Percentiles rank a stretch among this genome's conserved stretches.
Conservation (phyloP, 1,140 invertebrate species). For the Drosophila repleta region DNA sequence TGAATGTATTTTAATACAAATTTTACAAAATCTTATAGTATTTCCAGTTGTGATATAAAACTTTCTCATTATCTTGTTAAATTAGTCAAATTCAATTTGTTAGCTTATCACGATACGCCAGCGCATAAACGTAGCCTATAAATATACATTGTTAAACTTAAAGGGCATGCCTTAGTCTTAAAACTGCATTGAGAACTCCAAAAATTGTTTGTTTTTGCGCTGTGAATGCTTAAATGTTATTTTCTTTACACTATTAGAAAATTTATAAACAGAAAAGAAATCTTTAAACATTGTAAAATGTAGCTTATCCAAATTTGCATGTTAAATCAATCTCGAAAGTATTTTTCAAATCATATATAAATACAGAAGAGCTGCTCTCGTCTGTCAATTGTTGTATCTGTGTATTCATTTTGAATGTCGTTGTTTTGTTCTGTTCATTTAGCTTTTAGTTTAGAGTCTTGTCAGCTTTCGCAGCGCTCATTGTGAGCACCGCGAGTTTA, state of each 20-base stretch:
- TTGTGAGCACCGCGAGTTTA: background rate
- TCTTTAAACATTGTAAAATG: background rate
- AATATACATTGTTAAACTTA: background rate
- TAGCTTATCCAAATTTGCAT: background rate
- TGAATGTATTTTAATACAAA: too few relatives aligned
- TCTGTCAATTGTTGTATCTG: constrained; percentile 1
- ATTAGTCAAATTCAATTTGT: background rate
- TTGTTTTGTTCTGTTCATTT: constrained; percentile 24
- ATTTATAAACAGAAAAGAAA: background rate
- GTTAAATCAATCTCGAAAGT: constrained; percentile 57
- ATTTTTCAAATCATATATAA: constrained; percentile 60
- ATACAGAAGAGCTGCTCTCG: constrained; percentile 23
- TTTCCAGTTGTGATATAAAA: background rate
- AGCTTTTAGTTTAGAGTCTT: constrained; percentile 11
- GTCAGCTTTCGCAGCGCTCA: background rate
- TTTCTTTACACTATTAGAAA: constrained; percentile 30
- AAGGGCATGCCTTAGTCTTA: constrained; percentile 26
- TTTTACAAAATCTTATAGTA: background rate
- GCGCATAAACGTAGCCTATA: constrained; percentile 1
- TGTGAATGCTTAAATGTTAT: constrained; percentile 62
- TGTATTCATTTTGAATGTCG: background rate
- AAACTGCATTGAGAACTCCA: constrained; percentile 5
- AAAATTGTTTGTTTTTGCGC: constrained; percentile 41
- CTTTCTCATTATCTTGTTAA: background rate
- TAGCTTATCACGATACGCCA: constrained; percentile 1